A percentile compares a stretch with the other conserved stretches of the same genome.
phyloP scores from a whole-genome alignment of 2,797 vertebrate genomes.

The Hybognathus amarus region DNA sequence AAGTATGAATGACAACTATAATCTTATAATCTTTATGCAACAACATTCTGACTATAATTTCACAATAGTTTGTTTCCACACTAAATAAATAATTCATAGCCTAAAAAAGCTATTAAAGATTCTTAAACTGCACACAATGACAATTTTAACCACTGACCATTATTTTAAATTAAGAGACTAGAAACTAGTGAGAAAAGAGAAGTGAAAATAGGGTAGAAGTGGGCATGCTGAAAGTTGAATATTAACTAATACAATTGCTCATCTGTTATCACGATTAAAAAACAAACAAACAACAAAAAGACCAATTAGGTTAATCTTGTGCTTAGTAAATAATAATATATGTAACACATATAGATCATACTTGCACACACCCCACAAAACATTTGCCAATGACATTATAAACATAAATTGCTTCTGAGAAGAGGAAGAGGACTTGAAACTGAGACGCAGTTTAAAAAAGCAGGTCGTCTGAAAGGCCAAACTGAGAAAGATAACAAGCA shows the following conservation, averaged over 20 bases:
- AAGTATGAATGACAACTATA: neutral
- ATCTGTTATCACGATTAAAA: neutral
- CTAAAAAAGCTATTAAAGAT: no score
- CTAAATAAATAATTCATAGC: neutral
- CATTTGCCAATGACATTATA: neutral
- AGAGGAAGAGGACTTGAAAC: constrained; percentile 18
- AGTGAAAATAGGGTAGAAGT: neutral
- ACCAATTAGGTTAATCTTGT: neutral
- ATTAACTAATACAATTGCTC: neutral
- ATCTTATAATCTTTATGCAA: neutral
- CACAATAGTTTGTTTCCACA: neutral
- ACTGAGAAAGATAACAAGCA: neutral
- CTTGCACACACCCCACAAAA: neutral
- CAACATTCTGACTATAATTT: neutral
- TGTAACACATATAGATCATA: neutral
- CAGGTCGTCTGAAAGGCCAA: neutral
- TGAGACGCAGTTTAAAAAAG: neutral
- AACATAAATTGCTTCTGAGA: neutral
- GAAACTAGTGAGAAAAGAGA: neutral
- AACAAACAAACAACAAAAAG: neutral
- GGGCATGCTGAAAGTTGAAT: neutral
- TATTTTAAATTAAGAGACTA: neutral
- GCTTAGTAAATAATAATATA: neutral
- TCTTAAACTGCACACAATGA: neutral
- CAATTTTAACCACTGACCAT: neutral